phyloP scores from a whole-genome alignment of 2,888 invertebrate genomes.

The Copidosoma aretas region DNA sequence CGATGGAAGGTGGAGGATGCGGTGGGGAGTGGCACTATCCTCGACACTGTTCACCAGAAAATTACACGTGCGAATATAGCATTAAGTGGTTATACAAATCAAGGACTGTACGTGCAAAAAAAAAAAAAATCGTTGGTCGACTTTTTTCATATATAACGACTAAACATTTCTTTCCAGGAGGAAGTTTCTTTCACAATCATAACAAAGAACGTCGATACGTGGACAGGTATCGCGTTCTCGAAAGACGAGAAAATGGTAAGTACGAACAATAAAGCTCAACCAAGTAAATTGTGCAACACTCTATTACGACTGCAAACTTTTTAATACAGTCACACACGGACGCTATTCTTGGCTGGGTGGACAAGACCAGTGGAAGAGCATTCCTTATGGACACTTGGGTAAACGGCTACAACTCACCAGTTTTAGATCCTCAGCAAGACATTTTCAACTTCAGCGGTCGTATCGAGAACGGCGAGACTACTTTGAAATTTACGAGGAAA shows the following conservation, averaged over 20 bases:
- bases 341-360: constrained; percentile 88
- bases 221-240: constrained; percentile 93
- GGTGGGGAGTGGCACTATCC: constrained; percentile 83
- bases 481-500: constrained; percentile 80
- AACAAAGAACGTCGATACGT: constrained; percentile 78
- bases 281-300: neutral
- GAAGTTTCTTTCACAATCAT: constrained; percentile 81
- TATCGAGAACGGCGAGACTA: constrained; percentile 78
- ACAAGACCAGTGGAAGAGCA: constrained; percentile 75
- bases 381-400: constrained; percentile 92
- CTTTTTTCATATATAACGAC: neutral
- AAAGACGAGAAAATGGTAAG: constrained; percentile 82
- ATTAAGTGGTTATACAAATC: constrained; percentile 78
- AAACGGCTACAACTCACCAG: constrained; percentile 77
- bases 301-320: neutral
- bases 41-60: constrained; percentile 69
- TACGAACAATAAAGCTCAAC: constrained; percentile 6
- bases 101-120: constrained; percentile 51
- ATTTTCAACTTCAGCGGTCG: constrained; percentile 73
- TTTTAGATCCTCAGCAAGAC: constrained; percentile 77
- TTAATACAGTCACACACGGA: constrained; percentile 73
- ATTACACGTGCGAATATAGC: constrained; percentile 78
- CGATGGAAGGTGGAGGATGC: constrained; percentile 65
- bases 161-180: constrained; percentile 63
- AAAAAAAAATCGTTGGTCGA: neutral